A percentile compares a stretch with the other conserved stretches of the same genome.
Evolutionary conservation across 1,140 invertebrate species (phyloP).

Genomic region (Trypoxylus dichotomus): DNA sequence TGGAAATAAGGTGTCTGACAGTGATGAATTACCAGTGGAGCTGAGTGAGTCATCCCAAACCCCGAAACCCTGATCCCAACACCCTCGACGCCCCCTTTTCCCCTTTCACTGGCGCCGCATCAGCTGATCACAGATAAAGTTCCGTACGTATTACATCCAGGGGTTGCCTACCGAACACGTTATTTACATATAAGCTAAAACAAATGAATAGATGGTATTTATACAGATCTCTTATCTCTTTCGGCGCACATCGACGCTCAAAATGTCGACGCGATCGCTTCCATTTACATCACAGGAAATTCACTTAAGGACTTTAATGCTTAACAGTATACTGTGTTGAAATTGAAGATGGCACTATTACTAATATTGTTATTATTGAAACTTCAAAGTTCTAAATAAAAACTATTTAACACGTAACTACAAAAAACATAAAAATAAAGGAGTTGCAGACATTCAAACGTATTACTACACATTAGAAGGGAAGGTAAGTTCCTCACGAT

Average conservation of each 20-base stretch:
- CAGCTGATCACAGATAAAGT: conserved; percentile 40
- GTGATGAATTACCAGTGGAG: conserved; percentile 45
- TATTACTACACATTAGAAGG: too few species aligned
- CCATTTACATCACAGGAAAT: background rate
- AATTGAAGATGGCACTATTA: too few species aligned
- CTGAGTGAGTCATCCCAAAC: conserved; percentile 47
- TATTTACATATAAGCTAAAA: conserved; percentile 31
- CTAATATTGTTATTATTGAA: too few species aligned
- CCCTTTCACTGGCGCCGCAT: conserved; percentile 30
- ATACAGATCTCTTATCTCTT: conserved; percentile 21
- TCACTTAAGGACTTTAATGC: too few species aligned
- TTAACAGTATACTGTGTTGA: too few species aligned
- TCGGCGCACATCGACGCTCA: background rate
- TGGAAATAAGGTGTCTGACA: conserved; percentile 50
- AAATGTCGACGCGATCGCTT: background rate
- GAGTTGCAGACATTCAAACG: too few species aligned
- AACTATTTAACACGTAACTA: too few species aligned
- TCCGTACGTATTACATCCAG: conserved; percentile 26
- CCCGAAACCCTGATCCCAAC: conserved; percentile 12
- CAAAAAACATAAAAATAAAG: too few species aligned
- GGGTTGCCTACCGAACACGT: conserved; percentile 15
- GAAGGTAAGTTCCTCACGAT: too few species aligned
- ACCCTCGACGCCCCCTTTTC: conserved; percentile 24
- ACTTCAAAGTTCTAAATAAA: too few species aligned
- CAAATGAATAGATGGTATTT: conserved; percentile 28